Conservation (phyloP, 2,797 vertebrate genomes). For the Tangara arthus region DNA sequence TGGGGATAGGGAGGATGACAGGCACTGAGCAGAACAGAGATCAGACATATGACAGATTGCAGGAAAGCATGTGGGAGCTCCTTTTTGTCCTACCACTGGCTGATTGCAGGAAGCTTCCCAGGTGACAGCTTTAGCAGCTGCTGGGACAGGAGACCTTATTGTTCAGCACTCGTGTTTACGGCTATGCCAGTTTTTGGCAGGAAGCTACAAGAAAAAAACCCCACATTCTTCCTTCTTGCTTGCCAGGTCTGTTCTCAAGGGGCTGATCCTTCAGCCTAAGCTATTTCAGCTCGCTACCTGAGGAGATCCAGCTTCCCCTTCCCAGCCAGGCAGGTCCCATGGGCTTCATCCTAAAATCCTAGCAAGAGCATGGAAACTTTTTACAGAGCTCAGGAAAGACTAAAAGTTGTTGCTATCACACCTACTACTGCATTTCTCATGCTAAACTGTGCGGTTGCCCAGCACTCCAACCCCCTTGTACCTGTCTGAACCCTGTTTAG, state of each 20-base stretch:
- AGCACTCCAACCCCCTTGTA: background rate
- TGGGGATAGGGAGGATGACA: conserved; percentile 18
- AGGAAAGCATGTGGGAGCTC: conserved; percentile 19
- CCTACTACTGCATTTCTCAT: background rate
- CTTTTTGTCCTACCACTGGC: conserved; percentile 31
- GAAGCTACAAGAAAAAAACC: conserved; percentile 40
- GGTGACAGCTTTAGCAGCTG: conserved; percentile 52
- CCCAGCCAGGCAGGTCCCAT: background rate
- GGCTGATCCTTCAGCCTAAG: background rate
- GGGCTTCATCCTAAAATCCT: background rate
- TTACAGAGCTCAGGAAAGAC: background rate
- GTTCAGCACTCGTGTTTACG: background rate
- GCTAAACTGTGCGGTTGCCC: background rate
- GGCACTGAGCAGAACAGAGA: background rate
- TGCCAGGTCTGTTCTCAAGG: background rate
- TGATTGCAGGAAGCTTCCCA: conserved; percentile 56
- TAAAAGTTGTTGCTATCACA: background rate
- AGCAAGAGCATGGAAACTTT: background rate
- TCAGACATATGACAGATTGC: background rate
- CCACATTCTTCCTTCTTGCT: background rate
- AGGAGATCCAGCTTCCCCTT: background rate
- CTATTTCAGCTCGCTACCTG: background rate
- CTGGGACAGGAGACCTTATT: conserved; percentile 35
- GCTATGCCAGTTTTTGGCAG: conserved; percentile 31
- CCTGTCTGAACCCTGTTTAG: background rate